A percentile compares a stretch with the other conserved stretches of the same genome.
These are phyloP conservation scores for Rhinopomastus cyanomelas DNA, from an alignment of 2,113 vertebrate genomes.

Conservation along the genomic window DNA sequence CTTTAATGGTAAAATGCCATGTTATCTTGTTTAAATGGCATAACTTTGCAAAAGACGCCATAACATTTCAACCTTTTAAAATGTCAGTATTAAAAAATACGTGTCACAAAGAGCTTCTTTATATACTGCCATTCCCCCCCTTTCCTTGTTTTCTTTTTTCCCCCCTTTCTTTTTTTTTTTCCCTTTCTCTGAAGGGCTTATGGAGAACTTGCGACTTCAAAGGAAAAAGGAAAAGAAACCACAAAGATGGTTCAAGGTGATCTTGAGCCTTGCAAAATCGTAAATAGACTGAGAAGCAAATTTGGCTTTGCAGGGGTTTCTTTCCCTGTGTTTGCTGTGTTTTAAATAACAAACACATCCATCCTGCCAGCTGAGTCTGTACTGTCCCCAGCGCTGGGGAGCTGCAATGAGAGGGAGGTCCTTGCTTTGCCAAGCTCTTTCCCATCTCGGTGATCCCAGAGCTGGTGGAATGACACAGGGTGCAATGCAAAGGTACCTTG, in stretches of 20 bases:
- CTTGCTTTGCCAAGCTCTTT: neutral
- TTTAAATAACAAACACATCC: neutral
- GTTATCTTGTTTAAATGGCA: constrained; percentile 51
- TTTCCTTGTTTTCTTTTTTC: neutral
- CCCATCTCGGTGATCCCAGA: neutral
- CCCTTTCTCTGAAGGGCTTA: neutral
- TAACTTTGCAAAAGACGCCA: neutral
- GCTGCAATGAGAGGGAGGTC: neutral
- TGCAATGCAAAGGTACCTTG: neutral
- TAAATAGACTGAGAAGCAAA: neutral
- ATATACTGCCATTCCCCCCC: no score
- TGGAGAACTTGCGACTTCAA: constrained; percentile 4
- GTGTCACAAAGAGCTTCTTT: neutral
- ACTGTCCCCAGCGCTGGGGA: neutral
- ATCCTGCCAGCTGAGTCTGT: neutral
- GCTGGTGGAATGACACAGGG: neutral
- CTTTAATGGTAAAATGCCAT: constrained; percentile 39
- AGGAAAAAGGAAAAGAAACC: neutral
- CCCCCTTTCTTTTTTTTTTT: neutral
- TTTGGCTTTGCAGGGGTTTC: neutral
- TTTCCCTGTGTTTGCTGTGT: neutral
- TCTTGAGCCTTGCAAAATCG: neutral
- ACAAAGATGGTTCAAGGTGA: neutral
- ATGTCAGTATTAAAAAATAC: constrained; percentile 47
- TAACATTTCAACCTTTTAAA: constrained; percentile 53